A percentile compares a stretch with the other conserved stretches of the same genome.
Evolutionary conservation across 2,113 vertebrate genomes (phyloP).

Genomic region (Chaenocephalus aceratus): DNA sequence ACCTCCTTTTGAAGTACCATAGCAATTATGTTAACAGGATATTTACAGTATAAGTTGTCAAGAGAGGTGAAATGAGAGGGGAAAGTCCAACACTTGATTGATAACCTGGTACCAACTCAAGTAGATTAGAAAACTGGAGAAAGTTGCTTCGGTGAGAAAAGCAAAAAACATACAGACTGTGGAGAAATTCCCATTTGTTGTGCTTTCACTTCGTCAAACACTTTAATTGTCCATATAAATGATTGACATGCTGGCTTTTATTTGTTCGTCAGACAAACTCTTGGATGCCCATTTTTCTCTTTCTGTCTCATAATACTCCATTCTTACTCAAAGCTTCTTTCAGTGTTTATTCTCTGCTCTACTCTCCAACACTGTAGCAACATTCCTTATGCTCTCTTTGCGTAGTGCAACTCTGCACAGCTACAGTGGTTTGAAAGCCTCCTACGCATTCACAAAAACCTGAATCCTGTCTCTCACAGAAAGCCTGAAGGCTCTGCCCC

Average conservation of each 20-base stretch:
- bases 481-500: slow-evolving; percentile 20
- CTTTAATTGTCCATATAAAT: background rate
- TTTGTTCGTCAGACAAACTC: slow-evolving; percentile 13
- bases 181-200: background rate
- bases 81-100: background rate
- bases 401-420: slow-evolving; percentile 10
- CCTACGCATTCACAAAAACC: slow-evolving; percentile 31
- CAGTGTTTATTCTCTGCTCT: slow-evolving; percentile 18
- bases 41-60: background rate
- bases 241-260: slow-evolving; percentile 14
- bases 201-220: background rate
- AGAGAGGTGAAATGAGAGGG: background rate
- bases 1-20: background rate
- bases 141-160: background rate
- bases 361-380: slow-evolving; percentile 36
- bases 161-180: background rate
- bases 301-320: slow-evolving; percentile 2
- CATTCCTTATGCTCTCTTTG: slow-evolving; percentile 37
- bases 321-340: slow-evolving; percentile 26
- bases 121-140: too few species aligned
- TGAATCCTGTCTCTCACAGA: slow-evolving; percentile 50
- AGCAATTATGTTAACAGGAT: slow-evolving; percentile 6
- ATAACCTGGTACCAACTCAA: background rate
- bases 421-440: slow-evolving; percentile 52
- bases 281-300: slow-evolving; percentile 2